Evolutionary conservation across 2,113 vertebrate species (phyloP), one percentile per base, ranked within the genome.

Genomic region (Silurus glanis): DNA sequence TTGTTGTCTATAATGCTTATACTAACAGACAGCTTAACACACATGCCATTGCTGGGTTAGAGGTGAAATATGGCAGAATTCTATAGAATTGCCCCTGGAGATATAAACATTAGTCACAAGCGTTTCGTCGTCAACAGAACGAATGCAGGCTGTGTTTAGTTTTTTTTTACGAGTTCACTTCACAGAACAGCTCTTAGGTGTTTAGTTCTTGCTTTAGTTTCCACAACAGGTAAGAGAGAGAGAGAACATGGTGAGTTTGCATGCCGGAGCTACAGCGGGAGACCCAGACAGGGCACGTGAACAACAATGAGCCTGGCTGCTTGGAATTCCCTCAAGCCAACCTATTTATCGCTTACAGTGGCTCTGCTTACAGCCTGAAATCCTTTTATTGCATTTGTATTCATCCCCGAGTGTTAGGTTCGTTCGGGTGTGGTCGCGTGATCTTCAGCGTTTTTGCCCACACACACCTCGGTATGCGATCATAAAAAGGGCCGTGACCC

Each of bases 61-160:
- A 53, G 88, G 67, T 82, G 53, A 85, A 78, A 64, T 56, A 64
- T 9, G 45, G 61, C 23, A 3, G 80, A 56, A 61, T 83, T 87
- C 58, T 87, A 59, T 56, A 28, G 80, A 87, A 87, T 51, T 83
- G 28, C 86, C 80, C 80, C 71, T 10, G 28, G n/a, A 86, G 87
- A 83, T n/a, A 76, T 83, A 80, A 82, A 81, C 72, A 74, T 88
- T 85, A 85, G 85, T 88, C 87, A 85, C 25, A 9, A 47, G 74
- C 6, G 2, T 85, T 80, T 71, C 49, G 66, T 10, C 80, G 69
- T 76, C 66, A 67, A 81, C 80, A 87, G 47, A 87, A 59, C 61
- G 19, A 71, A 72, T 23, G 25, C 23, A 49, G 83, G 87, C 49
- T 82, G 75, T 75, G 83, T 86, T 83, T 71, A 17, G 14, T 21